phyloP scores from a whole-genome alignment of 2,888 invertebrate genomes.

The Ganaspis brasiliensis region DNA sequence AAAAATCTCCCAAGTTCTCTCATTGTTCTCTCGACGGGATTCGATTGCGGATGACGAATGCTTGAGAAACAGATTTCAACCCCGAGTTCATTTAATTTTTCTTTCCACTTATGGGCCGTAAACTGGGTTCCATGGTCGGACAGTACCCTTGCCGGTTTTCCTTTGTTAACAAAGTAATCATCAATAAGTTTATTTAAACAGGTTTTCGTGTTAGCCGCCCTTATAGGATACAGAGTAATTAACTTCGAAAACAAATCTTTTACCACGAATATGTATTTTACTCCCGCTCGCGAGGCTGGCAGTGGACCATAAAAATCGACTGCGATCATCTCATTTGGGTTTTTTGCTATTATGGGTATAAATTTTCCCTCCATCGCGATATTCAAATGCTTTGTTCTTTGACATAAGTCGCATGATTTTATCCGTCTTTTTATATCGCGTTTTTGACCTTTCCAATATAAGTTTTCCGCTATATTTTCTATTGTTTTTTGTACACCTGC shows the following conservation, averaged over 20 bases:
- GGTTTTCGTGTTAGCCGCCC: background rate
- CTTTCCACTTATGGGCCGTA: background rate
- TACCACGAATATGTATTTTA: background rate
- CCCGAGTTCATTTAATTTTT: background rate
- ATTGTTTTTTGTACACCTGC: background rate
- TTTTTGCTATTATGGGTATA: background rate
- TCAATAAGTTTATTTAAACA: background rate
- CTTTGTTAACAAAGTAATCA: background rate
- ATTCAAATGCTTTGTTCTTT: background rate
- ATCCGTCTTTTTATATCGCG: background rate
- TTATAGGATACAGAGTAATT: background rate
- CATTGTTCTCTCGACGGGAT: background rate
- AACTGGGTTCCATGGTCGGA: background rate
- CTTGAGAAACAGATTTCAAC: background rate
- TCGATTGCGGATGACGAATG: background rate
- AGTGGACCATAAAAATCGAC: background rate
- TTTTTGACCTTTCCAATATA: conserved; percentile 1
- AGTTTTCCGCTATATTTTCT: background rate
- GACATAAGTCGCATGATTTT: background rate
- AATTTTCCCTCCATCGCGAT: background rate
- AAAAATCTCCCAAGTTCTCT: background rate
- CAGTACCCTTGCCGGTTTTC: background rate
- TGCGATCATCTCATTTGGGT: background rate
- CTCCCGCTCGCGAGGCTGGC: background rate
- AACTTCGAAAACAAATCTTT: background rate